phyloP scores from a whole-genome alignment of 2,113 vertebrate species.

The Calyptomena viridis region DNA sequence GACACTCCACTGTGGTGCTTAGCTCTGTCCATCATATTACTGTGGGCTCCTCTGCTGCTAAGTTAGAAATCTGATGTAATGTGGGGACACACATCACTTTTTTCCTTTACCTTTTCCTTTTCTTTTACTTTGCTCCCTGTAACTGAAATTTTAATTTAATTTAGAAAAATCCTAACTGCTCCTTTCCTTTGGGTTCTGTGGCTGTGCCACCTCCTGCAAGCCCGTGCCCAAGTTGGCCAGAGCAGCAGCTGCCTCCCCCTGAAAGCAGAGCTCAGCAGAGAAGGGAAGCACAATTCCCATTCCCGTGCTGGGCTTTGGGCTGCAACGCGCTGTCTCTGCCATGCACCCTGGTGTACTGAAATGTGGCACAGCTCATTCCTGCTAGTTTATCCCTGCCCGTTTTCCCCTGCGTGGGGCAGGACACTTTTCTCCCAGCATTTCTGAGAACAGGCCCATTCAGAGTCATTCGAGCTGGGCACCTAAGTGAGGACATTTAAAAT shows the following conservation, averaged over 20 bases:
- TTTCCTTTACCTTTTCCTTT: slow-evolving; percentile 41
- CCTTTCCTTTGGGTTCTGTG: slow-evolving; percentile 18
- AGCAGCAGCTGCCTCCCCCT: neutral
- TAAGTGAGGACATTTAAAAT: neutral
- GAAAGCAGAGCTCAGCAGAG: neutral
- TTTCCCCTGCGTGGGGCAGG: neutral
- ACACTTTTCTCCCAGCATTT: neutral
- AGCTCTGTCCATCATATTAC: neutral
- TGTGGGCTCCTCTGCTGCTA: slow-evolving; percentile 18
- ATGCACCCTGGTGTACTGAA: rapidly evolving
- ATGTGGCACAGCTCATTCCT: neutral
- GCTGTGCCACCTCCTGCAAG: neutral
- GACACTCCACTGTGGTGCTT: neutral
- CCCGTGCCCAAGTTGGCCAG: neutral
- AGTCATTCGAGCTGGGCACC: neutral
- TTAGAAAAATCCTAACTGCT: slow-evolving; percentile 23
- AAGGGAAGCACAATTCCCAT: neutral
- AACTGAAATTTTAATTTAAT: slow-evolving; percentile 52
- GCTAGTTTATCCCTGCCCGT: neutral
- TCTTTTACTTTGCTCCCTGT: slow-evolving; percentile 16
- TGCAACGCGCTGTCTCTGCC: neutral
- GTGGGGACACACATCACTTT: neutral
- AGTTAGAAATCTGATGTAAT: slow-evolving; percentile 43
- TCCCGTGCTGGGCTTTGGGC: neutral
- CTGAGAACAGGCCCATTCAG: neutral